Conservation (phyloP, 2,113 vertebrate species). For the Semnopithecus entellus region DNA sequence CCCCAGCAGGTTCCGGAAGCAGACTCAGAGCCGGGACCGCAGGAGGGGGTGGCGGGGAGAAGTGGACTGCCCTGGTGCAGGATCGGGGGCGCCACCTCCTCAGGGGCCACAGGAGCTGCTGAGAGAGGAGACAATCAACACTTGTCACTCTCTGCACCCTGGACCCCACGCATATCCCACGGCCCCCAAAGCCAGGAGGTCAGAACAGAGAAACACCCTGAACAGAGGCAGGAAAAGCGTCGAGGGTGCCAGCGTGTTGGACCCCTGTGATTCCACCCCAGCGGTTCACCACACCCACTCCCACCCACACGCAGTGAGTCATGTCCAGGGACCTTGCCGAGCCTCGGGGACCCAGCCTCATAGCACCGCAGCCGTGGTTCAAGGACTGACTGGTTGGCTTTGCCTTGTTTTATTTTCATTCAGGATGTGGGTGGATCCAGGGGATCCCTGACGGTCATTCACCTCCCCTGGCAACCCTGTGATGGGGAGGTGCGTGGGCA, state of each 20-base stretch:
- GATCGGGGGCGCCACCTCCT: fast-evolving
- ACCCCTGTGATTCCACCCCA: fast-evolving
- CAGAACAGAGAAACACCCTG: background rate
- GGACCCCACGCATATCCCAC: background rate
- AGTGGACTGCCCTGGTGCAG: fast-evolving
- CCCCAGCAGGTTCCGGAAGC: background rate
- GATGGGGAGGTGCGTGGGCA: fast-evolving
- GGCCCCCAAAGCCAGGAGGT: fast-evolving
- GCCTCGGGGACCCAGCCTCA: background rate
- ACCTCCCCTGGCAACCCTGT: background rate
- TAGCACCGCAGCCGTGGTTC: fast-evolving
- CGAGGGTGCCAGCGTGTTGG: fast-evolving
- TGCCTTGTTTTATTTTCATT: background rate
- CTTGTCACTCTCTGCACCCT: fast-evolving
- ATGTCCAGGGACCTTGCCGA: fast-evolving
- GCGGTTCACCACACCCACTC: fast-evolving
- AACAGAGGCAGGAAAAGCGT: background rate
- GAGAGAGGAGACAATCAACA: background rate
- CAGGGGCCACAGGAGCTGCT: background rate
- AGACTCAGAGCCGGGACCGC: background rate
- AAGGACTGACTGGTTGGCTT: fast-evolving
- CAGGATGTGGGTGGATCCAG: too few species aligned
- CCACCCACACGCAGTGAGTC: fast-evolving
- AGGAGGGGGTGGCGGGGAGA: background rate
- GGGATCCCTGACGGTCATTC: background rate